These are phyloP conservation scores for Drosophila mimetica DNA, from an alignment of 2,888 invertebrate genomes.

Conservation along the genomic window DNA sequence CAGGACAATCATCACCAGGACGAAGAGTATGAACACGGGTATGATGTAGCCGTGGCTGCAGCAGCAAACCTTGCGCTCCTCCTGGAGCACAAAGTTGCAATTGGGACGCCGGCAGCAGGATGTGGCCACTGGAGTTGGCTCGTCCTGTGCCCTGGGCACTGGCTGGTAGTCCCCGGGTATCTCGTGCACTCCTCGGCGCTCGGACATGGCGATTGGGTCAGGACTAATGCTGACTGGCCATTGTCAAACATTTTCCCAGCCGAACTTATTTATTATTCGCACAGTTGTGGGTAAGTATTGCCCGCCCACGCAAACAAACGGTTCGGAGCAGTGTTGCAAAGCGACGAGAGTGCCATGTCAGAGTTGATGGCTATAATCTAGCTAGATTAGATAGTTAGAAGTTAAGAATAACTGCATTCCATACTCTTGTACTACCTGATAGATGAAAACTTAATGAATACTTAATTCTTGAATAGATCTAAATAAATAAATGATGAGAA, in stretches of 20 bases:
- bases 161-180: constrained; percentile 60
- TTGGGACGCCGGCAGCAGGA: constrained; percentile 58
- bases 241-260: constrained; percentile 30
- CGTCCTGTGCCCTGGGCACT: constrained; percentile 51
- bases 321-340: constrained; percentile 42
- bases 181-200: constrained; percentile 54
- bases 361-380: background rate
- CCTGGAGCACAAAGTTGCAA: constrained; percentile 12
- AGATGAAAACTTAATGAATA: no score
- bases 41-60: constrained; percentile 61
- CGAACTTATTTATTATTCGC: constrained; percentile 67
- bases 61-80: constrained; percentile 42
- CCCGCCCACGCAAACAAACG: constrained; percentile 48
- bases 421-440: no score
- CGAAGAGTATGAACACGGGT: constrained; percentile 60
- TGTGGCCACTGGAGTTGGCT: constrained; percentile 45
- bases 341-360: background rate
- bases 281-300: constrained; percentile 61
- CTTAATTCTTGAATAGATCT: no score
- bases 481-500: no score
- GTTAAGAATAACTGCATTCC: background rate
- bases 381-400: background rate
- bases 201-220: constrained; percentile 52
- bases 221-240: constrained; percentile 43
- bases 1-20: constrained; percentile 63